These are phyloP conservation scores for Chondrilla cf. caribensis DNA, from an alignment of 37 sponge, comb jelly and placozoan species.

Conservation along the genomic window DNA sequence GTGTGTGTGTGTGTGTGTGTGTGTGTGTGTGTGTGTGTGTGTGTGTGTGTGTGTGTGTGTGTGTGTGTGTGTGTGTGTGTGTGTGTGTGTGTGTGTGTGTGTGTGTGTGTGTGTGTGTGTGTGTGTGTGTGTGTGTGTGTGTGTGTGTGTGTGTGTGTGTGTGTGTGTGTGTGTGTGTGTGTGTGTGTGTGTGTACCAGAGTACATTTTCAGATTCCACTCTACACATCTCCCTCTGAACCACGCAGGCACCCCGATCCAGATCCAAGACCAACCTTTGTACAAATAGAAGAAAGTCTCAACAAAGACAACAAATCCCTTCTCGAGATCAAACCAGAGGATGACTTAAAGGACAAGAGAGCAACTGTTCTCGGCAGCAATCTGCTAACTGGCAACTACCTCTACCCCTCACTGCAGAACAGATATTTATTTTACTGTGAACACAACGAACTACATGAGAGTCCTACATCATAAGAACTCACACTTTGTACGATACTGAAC, in stretches of 20 bases:
- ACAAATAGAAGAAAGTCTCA: background rate
- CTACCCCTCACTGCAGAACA: conserved; percentile 15
- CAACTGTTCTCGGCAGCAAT: background rate
- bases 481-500: too few species aligned
- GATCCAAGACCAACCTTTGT: conserved; percentile 7
- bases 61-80: too few species aligned
- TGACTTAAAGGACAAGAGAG: background rate
- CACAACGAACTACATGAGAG: background rate
- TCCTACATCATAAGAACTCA: too few species aligned
- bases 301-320: background rate
- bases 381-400: background rate
- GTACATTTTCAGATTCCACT: background rate
- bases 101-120: too few species aligned
- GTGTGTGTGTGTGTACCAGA: too few species aligned
- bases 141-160: too few species aligned
- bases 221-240: background rate
- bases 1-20: too few species aligned
- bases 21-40: too few species aligned
- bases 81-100: too few species aligned
- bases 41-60: too few species aligned
- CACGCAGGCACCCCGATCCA: background rate
- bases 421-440: background rate
- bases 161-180: too few species aligned
- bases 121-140: too few species aligned
- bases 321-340: conserved; percentile 9